Base-by-base conservation (phyloP, 2,888 invertebrate species). In the Drosophila rellima region DNA sequence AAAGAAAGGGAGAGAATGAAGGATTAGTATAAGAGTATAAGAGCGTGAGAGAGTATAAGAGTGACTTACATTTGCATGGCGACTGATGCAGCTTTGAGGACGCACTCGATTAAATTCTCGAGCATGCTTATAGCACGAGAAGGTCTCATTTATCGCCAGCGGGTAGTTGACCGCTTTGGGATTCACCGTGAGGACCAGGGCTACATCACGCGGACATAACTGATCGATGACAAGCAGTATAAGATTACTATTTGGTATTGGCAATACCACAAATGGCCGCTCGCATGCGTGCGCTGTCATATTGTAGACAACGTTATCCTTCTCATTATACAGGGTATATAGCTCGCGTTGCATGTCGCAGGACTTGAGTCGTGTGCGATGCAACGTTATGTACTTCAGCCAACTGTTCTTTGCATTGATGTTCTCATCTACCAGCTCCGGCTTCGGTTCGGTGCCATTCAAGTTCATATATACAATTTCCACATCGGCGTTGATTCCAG, bases 301-400 rank as follows among this genome's bases (percentile, higher is more conserved):
- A 88, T 92, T 92, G 89, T 92, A 92, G 91, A 94, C 85, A 93
- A 91, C 90, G 93, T 94, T 90, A 91, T 94, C 85, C 93, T 93
- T 90, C 92, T 92, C 94, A 88, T 86, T 94, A 93, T 88, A 90
- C 37, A 93, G 74, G 6, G 91, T 91, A 90, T 94, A 95, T 2
- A 95, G 91, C 48, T 92, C 93, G 89, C 94, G 94, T 91, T 96
- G 95, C 91, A 96, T 94, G 91, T 98, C 98, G 91, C 98, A 98
- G 4, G 97, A 96, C 61, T 96, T 96, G 0, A 97, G 96, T 45
- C 96, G 94, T 0, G 97, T 97, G 88, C 97, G 94, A 78, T 95
- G 95, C 82, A 96, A 95, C 52, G 95, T 93, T 1, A 96, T 94
- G 8, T 94, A 92, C 70, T 94, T 94, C 78, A 95, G 47, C 95